Base-by-base conservation (phyloP, 2,888 invertebrate genomes). In the Archaeoteleia sp. region DNA sequence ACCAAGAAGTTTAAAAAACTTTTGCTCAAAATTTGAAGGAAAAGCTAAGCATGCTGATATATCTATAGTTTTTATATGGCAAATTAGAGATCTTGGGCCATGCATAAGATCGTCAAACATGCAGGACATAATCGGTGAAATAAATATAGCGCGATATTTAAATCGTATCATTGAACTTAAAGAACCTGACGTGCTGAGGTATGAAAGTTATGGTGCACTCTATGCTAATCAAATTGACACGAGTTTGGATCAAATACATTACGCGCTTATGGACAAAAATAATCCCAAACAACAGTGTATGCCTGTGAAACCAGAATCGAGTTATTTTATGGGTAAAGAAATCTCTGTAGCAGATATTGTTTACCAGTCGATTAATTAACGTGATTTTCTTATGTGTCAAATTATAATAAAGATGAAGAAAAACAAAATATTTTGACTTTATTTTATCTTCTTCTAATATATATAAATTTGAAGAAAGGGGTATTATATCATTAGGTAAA, bases 81-180 rank as follows among this genome's bases (percentile, higher is more conserved):
- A 82, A 48, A 14, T 54, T n/a, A 63, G 79, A 4, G 79, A 80
- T 2, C 15, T 75, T 3, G 78, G 83, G 75, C 77, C 83, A 5
- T 35, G 78, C 30, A 63, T 82, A 72, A 71, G 73, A 32, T 63
- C 77, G 7, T 55, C 75, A 15, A 67, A 61, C 8, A 63, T 42
- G 29, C 67, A 58, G 1, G 72, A 78, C 25, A 79, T 86, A 39
- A 49, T 58, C 1, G 86, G 86, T 0, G 76, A 81, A 66, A 75
- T 82, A 1, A 86, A 86, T 42, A 77, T 85, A 45, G 81, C 78
- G 10, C 76, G 86, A 5, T 86, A 81, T 54, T 66, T 86, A 0
- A 81, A 81, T 75, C 82, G 86, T 5, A 32, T 84, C 4, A 72
- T 86, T 1, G 83, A 86, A 58, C 61, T 66, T 3, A 72, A 13